Evolutionary conservation across 2,797 vertebrate genomes (phyloP).

Genomic region (Yasuhikotakia modesta): DNA sequence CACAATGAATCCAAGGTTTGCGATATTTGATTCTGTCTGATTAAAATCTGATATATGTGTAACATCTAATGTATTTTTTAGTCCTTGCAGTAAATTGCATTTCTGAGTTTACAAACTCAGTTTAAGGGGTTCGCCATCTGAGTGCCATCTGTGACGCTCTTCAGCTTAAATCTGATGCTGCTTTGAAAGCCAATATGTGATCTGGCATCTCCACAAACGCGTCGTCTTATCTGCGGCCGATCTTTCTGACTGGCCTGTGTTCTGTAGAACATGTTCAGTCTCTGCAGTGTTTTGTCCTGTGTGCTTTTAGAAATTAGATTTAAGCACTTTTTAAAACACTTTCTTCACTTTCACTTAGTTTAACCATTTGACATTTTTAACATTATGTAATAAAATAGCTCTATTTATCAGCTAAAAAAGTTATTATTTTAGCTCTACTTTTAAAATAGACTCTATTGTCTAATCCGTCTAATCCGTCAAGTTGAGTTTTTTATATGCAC

Average conservation of each 20-base stretch:
- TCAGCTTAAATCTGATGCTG: conserved; percentile 12
- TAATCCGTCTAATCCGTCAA: too few species aligned
- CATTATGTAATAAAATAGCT: too few species aligned
- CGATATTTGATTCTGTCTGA: background rate
- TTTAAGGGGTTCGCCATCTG: background rate
- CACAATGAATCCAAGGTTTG: background rate
- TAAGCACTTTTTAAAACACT: background rate
- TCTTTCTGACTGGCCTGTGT: conserved; percentile 9
- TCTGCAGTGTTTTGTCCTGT: conserved; percentile 22
- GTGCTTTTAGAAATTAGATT: background rate
- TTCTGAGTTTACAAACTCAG: conserved; percentile 19
- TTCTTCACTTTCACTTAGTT: background rate
- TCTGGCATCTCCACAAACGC: conserved; percentile 23
- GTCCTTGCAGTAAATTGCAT: conserved; percentile 32
- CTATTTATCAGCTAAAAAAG: too few species aligned
- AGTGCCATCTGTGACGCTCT: conserved; percentile 32
- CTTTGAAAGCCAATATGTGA: conserved; percentile 15
- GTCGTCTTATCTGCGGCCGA: conserved; percentile 6
- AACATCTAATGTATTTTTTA: conserved; percentile 9
- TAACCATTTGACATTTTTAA: background rate
- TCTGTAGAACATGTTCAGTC: background rate
- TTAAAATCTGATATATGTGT: conserved; percentile 15
- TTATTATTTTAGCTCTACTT: too few species aligned
- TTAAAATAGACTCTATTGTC: too few species aligned
- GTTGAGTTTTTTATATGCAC: too few species aligned